Evolutionary conservation across 2,113 vertebrate genomes (phyloP).

Genomic region (Sylvilagus bachmani): DNA sequence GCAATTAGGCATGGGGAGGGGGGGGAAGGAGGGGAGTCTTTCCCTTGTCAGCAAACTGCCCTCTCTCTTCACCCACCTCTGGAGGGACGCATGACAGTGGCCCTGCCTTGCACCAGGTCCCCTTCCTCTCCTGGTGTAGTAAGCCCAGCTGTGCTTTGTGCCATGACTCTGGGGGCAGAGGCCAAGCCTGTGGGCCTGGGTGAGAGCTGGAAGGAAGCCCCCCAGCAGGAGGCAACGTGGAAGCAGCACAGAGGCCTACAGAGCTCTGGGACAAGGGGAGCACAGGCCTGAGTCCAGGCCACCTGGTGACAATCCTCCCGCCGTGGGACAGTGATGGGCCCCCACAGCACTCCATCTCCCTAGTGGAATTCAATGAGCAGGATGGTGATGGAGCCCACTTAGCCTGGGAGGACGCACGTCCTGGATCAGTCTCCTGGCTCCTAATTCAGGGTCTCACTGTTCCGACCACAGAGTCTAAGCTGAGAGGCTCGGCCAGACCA

Average conservation of each 20-base stretch:
- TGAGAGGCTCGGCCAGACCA: too few relatives aligned
- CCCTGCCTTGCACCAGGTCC: background rate
- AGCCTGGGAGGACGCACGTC: background rate
- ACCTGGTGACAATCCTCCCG: too few relatives aligned
- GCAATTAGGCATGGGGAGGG: background rate
- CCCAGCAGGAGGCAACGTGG: background rate
- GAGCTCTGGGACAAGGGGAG: background rate
- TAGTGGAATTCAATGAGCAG: background rate
- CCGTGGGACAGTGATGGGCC: rapidly evolving
- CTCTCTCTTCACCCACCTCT: background rate
- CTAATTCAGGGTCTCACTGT: background rate
- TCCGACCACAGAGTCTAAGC: rapidly evolving
- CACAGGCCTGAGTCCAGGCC: rapidly evolving
- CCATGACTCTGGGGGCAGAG: background rate
- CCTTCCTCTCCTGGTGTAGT: background rate
- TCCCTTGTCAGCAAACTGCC: background rate
- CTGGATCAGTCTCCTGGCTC: background rate
- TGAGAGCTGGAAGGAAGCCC: background rate
- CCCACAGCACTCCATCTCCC: background rate
- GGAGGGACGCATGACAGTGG: background rate
- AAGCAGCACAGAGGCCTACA: rapidly evolving
- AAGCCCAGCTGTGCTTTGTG: background rate
- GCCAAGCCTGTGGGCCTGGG: background rate
- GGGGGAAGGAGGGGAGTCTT: background rate
- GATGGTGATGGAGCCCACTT: background rate